These are phyloP conservation scores for Myotis yumanensis DNA, from an alignment of 2,113 vertebrate genomes.

Conservation along the genomic window DNA sequence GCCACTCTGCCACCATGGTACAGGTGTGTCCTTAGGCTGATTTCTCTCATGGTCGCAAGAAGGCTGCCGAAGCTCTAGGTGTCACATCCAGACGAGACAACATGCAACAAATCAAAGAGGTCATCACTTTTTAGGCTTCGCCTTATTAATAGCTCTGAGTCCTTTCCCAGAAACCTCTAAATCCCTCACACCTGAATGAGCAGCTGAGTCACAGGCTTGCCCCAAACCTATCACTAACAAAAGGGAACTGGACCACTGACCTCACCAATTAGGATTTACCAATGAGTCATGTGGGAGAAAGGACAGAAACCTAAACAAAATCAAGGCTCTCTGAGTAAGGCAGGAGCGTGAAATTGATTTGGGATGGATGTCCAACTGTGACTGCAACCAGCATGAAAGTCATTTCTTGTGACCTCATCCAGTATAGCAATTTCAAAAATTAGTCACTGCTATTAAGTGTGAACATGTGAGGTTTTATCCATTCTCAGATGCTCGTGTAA, in stretches of 20 bases:
- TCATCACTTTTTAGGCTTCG: not conserved
- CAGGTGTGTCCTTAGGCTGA: not conserved
- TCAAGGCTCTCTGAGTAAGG: not conserved
- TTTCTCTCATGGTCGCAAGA: not conserved
- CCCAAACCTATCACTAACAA: not conserved
- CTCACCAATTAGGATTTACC: not conserved
- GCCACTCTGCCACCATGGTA: not conserved
- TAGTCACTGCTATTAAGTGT: not conserved
- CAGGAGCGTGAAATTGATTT: not conserved
- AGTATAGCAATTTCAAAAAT: not conserved
- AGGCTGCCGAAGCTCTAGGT: not conserved
- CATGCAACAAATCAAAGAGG: not conserved
- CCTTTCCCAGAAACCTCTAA: not conserved
- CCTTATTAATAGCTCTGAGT: not conserved
- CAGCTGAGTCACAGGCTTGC: not conserved
- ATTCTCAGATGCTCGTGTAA: not conserved
- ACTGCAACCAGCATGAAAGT: not conserved
- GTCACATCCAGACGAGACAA: not conserved
- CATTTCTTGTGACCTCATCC: not conserved
- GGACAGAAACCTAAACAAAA: not conserved
- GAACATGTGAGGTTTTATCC: not conserved
- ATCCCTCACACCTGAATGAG: not conserved
- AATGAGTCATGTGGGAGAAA: not conserved
- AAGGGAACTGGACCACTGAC: not conserved
- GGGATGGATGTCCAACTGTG: rapidly evolving